phyloP scores from a whole-genome alignment of 1,140 invertebrate genomes.

The Dolichoris vasculosae region DNA sequence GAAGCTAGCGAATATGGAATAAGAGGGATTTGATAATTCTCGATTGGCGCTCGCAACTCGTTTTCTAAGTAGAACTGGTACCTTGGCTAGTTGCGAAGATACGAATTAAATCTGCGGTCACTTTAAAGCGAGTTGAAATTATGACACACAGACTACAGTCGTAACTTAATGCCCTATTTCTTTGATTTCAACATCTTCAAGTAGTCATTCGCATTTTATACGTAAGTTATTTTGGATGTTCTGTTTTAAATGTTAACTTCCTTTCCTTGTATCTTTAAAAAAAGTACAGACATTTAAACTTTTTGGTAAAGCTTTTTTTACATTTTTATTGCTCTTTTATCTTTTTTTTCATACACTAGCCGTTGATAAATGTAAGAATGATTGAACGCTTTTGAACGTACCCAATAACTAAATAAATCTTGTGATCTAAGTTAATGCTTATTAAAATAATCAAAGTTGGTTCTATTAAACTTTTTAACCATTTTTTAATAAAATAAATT shows the following conservation, averaged over 20 bases:
- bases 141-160: neutral
- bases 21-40: too few species aligned
- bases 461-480: too few species aligned
- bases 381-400: neutral
- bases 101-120: neutral
- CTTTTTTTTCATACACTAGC: too few species aligned
- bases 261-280: neutral
- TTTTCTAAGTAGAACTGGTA: too few species aligned
- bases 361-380: neutral
- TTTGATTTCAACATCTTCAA: neutral
- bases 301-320: neutral
- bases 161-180: neutral
- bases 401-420: neutral
- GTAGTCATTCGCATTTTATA: neutral
- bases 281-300: neutral
- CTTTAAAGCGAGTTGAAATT: neutral
- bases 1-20: too few species aligned
- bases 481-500: too few species aligned
- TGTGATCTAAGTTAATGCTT: too few species aligned
- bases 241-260: neutral
- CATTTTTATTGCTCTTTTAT: neutral
- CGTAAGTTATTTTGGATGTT: slow-evolving; percentile 1
- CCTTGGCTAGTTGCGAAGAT: too few species aligned
- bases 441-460: too few species aligned
- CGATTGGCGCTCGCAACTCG: neutral